These are phyloP conservation scores for Diarsia rubi DNA, from an alignment of 2,888 invertebrate genomes.

Conservation along the genomic window DNA sequence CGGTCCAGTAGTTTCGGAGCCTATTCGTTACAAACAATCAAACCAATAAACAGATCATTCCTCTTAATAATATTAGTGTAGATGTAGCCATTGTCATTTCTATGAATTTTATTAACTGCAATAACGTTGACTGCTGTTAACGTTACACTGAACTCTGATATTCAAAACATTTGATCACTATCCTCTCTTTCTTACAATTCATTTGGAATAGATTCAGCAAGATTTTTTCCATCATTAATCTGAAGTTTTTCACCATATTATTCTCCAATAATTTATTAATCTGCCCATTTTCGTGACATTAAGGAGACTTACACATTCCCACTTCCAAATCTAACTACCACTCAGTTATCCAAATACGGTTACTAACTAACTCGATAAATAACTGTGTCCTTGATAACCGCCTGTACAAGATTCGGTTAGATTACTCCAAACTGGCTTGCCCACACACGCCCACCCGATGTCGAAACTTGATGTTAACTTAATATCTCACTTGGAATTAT, in stretches of 20 bases:
- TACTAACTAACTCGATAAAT: slow-evolving; percentile 45
- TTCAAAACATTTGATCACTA: not conserved
- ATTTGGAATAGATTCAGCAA: not conserved
- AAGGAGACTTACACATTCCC: not conserved
- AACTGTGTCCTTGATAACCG: slow-evolving; percentile 54
- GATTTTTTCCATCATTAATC: not conserved
- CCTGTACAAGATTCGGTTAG: slow-evolving; percentile 55
- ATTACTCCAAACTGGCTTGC: slow-evolving; percentile 57
- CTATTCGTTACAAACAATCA: too few relatives aligned
- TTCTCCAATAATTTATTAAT: not conserved
- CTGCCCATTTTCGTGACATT: not conserved
- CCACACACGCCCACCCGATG: slow-evolving; percentile 67
- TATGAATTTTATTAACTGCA: too few relatives aligned
- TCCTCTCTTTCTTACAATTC: not conserved
- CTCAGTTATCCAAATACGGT: slow-evolving; percentile 37
- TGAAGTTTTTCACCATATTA: not conserved
- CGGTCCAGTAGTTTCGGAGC: too few relatives aligned
- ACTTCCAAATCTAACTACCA: slow-evolving; percentile 28
- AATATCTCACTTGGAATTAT: slow-evolving; percentile 22
- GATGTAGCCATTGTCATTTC: not conserved
- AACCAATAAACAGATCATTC: too few relatives aligned
- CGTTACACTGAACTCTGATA: not conserved
- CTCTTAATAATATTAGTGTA: too few relatives aligned
- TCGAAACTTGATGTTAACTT: slow-evolving; percentile 51
- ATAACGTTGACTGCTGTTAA: not conserved